phyloP scores from a whole-genome alignment of 1,140 invertebrate genomes.

The Caenorhabditis brenneri region DNA sequence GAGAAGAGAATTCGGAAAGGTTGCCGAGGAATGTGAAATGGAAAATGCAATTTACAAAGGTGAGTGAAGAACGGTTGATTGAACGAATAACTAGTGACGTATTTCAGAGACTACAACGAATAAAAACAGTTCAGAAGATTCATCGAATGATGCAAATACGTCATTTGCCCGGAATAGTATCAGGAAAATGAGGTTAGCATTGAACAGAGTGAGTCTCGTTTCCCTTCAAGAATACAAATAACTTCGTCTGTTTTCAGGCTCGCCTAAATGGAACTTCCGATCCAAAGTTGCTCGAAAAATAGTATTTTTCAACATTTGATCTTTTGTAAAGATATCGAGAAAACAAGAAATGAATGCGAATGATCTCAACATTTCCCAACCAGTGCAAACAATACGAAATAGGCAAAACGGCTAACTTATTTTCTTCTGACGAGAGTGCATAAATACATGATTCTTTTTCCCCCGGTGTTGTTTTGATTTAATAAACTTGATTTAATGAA shows the following conservation, averaged over 20 bases:
- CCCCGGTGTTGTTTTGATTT: neutral
- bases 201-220: neutral
- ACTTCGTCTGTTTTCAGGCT: neutral
- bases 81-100: neutral
- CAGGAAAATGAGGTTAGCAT: slow-evolving; percentile 29
- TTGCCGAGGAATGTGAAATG: neutral
- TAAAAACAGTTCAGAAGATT: neutral
- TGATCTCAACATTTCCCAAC: neutral
- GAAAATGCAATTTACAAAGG: slow-evolving; percentile 26
- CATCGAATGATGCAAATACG: neutral
- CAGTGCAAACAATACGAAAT: slow-evolving; percentile 5
- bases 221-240: too few relatives aligned
- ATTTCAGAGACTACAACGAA: slow-evolving; percentile 20
- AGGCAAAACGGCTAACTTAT: slow-evolving; percentile 14
- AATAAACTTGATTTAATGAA: neutral
- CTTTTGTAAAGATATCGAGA: neutral
- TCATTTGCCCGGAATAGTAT: slow-evolving; percentile 4
- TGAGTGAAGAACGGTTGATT: neutral
- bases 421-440: neutral
- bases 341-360: neutral
- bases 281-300: slow-evolving; percentile 18
- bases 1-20: slow-evolving; percentile 11
- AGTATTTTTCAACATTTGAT: neutral
- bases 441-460: neutral
- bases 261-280: slow-evolving; percentile 10